phyloP scores from a whole-genome alignment of 2,888 invertebrate genomes.

The Tethea ocularis region DNA sequence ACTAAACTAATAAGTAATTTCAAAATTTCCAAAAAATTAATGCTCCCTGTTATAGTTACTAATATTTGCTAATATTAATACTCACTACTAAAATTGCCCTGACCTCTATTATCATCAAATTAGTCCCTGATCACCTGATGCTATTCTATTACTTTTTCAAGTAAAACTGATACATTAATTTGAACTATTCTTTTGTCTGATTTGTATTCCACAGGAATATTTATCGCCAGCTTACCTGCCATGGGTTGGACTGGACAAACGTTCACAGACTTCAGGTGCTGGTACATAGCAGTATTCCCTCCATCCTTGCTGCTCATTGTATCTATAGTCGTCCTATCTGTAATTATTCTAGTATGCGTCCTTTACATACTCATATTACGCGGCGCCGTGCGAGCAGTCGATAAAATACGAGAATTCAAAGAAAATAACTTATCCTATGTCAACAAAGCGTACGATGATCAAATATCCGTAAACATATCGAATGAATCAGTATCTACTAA shows the following conservation, averaged over 20 bases:
- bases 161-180: too few relatives aligned
- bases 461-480: constrained; percentile 44
- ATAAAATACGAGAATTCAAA: constrained; percentile 68
- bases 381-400: constrained; percentile 79
- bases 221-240: constrained; percentile 55
- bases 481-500: constrained; percentile 27
- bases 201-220: constrained; percentile 44
- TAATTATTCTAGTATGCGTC: constrained; percentile 61
- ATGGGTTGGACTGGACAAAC: constrained; percentile 73
- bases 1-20: too few relatives aligned
- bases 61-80: too few relatives aligned
- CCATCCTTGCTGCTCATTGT: constrained; percentile 75
- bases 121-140: too few relatives aligned
- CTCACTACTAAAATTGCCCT: too few relatives aligned
- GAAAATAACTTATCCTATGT: constrained; percentile 40
- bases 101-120: too few relatives aligned
- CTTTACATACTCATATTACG: constrained; percentile 82
- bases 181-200: background rate
- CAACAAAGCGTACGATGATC: constrained; percentile 57
- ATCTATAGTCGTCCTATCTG: constrained; percentile 73
- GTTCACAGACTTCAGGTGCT: constrained; percentile 79
- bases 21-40: too few relatives aligned
- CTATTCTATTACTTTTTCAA: too few relatives aligned
- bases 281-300: constrained; percentile 84
- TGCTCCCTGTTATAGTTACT: too few relatives aligned